A percentile compares a stretch with the other conserved stretches of the same genome.
These are phyloP conservation scores for Anomalospiza imberbis DNA, from an alignment of 2,797 vertebrate genomes.

Conservation along the genomic window DNA sequence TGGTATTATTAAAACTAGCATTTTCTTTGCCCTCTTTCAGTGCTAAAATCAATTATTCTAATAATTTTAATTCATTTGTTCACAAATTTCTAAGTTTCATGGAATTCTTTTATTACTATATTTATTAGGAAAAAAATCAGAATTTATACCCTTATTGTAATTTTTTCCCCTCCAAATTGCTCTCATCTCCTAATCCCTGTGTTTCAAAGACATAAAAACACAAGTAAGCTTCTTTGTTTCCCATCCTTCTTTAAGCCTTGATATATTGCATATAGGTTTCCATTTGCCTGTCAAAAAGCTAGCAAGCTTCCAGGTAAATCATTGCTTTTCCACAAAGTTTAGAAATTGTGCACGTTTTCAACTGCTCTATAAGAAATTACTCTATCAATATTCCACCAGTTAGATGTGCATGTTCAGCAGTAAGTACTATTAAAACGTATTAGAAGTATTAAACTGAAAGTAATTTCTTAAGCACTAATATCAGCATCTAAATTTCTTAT, in stretches of 20 bases:
- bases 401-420: background rate
- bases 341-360: background rate
- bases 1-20: background rate
- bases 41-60: background rate
- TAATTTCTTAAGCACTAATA: background rate
- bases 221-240: background rate
- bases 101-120: background rate
- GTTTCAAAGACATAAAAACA: background rate
- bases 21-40: background rate
- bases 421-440: background rate
- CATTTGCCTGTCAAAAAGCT: background rate
- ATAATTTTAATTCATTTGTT: background rate
- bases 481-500: background rate
- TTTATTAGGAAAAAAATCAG: background rate
- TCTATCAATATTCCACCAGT: background rate
- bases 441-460: background rate
- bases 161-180: fast-evolving
- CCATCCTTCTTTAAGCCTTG: background rate
- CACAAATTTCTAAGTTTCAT: background rate
- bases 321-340: background rate
- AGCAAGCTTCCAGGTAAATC: background rate
- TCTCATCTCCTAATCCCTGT: background rate
- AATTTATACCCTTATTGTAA: background rate
- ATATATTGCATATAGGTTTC: background rate
- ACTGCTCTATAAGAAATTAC: background rate